Evolutionary conservation across 2,888 invertebrate genomes (phyloP), one percentile per base, ranked within the genome.

Genomic region (Chironomus tentans): DNA sequence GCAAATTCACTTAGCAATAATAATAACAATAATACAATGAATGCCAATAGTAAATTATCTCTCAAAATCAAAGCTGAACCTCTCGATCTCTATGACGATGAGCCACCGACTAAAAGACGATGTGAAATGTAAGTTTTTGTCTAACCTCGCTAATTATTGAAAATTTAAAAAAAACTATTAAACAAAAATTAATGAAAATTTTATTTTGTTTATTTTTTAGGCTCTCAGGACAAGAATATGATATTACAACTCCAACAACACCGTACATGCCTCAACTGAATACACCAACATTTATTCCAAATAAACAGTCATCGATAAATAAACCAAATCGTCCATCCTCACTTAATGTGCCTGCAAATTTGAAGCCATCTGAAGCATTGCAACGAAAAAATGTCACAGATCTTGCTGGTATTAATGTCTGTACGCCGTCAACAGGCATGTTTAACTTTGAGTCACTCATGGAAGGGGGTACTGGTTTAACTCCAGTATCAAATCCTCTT

Each of bases 371-470:
- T 75, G 87, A 87, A 84, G 83, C 85, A 77, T 85, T 87, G 81
- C 85, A 85, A 80, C 81, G 81, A 78, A 86, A 86, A 81, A 84
- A 82, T 56, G 83, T 86, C 78, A 86, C 88, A 79, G 90, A 91
- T 80, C 89, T 91, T 78, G 89, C 91, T 47, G 95, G 94, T 76
- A 88, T 95, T 78, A 89, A 93, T 80, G 94, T 95, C 80, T 92
- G 91, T 78, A 94, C 94, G 12, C 96, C 96, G 0, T 93, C 94
- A 78, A 91, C 90, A 80, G 95, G 94, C 72, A 91, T 90, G 79
- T 94, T 95, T 85, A 95, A 94, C 84, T 95, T 94, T 83, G 96
- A 97, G 81, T 93, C 93, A 79, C 87, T 97, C 77, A 94, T 96
- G 92, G 95, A 94, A 80, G 95, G 95, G 72, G 95, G 95, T 80